A percentile compares a stretch with the other conserved stretches of the same genome.
These are phyloP conservation scores for Onthophagus taurus DNA, from an alignment of 1,140 invertebrate genomes.

Conservation along the genomic window DNA sequence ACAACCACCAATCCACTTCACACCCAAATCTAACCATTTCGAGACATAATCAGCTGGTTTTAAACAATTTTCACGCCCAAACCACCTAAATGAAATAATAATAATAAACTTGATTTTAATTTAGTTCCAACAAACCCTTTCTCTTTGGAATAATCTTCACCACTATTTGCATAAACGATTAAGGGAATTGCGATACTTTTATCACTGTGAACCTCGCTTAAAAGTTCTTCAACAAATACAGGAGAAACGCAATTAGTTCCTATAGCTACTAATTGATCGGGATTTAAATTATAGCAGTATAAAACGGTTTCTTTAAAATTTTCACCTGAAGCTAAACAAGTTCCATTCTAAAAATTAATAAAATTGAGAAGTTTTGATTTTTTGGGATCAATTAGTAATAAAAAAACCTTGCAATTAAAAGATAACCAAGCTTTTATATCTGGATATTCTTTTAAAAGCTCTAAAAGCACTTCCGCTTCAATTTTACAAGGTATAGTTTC, in stretches of 20 bases:
- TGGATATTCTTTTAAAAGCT: constrained; percentile 45
- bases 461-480: constrained; percentile 48
- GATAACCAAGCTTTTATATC: constrained; percentile 46
- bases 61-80: constrained; percentile 18
- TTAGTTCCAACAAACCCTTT: constrained; percentile 38
- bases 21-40: constrained; percentile 61
- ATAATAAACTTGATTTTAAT: neutral
- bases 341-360: constrained; percentile 38
- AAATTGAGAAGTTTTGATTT: neutral
- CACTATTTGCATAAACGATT: constrained; percentile 64
- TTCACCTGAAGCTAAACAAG: constrained; percentile 49
- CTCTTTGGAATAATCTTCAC: constrained; percentile 46
- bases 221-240: constrained; percentile 37
- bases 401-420: constrained; percentile 28
- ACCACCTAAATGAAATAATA: constrained; percentile 2
- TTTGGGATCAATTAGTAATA: constrained; percentile 3
- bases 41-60: constrained; percentile 50
- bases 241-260: constrained; percentile 53
- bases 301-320: constrained; percentile 45
- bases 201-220: constrained; percentile 31
- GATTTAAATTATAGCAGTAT: constrained; percentile 33
- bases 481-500: constrained; percentile 54
- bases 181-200: constrained; percentile 38
- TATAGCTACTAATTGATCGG: constrained; percentile 43
- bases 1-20: constrained; percentile 68